A percentile compares a stretch with the other conserved stretches of the same genome.
phyloP scores from a whole-genome alignment of 1,140 invertebrate genomes.

The Manduca sexta region DNA sequence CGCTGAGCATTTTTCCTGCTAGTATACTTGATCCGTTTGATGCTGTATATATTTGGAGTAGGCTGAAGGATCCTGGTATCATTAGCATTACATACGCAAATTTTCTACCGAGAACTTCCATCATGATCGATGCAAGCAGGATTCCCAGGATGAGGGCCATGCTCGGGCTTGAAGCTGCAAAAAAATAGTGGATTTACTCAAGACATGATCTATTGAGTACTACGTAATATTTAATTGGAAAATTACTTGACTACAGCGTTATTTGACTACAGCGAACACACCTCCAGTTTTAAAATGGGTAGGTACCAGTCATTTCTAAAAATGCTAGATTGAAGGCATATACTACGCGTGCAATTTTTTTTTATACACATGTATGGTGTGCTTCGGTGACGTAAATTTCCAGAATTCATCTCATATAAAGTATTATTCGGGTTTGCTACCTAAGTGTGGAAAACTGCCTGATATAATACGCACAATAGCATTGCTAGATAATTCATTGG shows the following conservation, averaged over 20 bases:
- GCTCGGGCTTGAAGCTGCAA: conserved; percentile 22
- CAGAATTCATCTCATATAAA: too few species aligned
- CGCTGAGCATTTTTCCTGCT: conserved; percentile 14
- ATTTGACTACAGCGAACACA: neutral
- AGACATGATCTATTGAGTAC: too few species aligned
- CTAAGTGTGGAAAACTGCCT: too few species aligned
- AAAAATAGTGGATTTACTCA: conserved; percentile 2
- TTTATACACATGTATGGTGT: neutral
- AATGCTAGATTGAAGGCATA: neutral
- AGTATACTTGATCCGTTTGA: conserved; percentile 2
- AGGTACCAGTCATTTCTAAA: neutral
- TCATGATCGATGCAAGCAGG: conserved; percentile 21
- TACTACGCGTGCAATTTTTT: neutral
- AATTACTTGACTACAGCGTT: neutral
- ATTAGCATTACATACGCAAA: conserved; percentile 7
- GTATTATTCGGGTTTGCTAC: too few species aligned
- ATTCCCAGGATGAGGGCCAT: conserved; percentile 16
- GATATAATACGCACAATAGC: too few species aligned
- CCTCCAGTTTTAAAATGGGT: neutral
- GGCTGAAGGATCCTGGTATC: conserved; percentile 17
- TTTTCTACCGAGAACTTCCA: conserved; percentile 18
- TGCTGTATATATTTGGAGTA: conserved; percentile 17
- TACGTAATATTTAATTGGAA: neutral
- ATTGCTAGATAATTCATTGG: too few species aligned
- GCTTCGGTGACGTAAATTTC: neutral